Base-by-base conservation (phyloP, 2,797 vertebrate species). In the Sebastolobus altivelis region DNA sequence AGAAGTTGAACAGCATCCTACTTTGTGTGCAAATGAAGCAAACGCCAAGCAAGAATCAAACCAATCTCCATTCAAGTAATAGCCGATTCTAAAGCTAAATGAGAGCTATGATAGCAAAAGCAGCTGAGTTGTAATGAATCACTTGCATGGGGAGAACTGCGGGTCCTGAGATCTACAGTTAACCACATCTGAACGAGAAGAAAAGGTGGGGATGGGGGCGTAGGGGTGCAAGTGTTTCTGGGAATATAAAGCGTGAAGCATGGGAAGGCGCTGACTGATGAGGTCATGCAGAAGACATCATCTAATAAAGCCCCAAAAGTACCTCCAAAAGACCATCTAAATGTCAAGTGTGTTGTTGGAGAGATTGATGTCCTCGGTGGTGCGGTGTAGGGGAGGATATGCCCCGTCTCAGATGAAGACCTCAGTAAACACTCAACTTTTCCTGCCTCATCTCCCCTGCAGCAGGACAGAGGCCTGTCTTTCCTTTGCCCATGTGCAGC, bases 211-310 rank as follows among this genome's bases (percentile, higher is more conserved):
- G 79, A 75, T 12, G 69, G 82, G 86, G 81, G 74, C 38, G 20
- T 22, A 33, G 60, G 59, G 60, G 56, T 87, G 85, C 87, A 91
- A 89, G 80, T 89, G 83, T 89, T 94, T 94, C 89, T 91, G 90
- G 92, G 89, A 95, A 94, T 81, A 83, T 69, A 67, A 90, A 91
- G 82, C 74, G 83, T 82, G 81, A 88, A 89, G 87, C 89, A 90
- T 81, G 84, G 88, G 80, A 88, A 83, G 81, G 83, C 43, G 84
- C 75, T 88, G 92, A 86, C 77, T 89, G 89, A 92, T 93, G 90
- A 94, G 90, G 89, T 94, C 93, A 93, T 76, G 75, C 80, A 81
- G 73, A 89, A 92, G 87, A 88, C 87, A 91, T 90, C 83, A 88
- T 89, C 83, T 81, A 86, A 93, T 87, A 76, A 93, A 89, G 80